phyloP scores from a whole-genome alignment of 2,888 invertebrate species.

The Cryptocephalus moraei region DNA sequence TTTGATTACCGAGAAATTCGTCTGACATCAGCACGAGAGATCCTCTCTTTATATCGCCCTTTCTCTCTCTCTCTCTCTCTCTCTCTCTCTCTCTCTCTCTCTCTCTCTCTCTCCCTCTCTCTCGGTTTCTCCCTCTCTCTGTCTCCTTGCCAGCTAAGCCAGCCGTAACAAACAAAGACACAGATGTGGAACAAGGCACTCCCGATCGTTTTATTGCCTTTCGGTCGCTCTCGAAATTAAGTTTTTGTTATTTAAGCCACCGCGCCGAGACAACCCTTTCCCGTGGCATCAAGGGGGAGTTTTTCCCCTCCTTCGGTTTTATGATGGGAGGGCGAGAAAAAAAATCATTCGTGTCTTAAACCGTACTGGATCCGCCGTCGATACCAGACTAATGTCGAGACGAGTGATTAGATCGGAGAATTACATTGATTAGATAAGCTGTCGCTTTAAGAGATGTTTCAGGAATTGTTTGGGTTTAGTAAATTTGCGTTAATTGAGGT shows the following conservation, averaged over 20 bases:
- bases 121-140: not conserved
- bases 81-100: not conserved
- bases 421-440: too few species aligned
- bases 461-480: too few species aligned
- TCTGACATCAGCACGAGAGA: not conserved
- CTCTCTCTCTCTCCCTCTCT: not conserved
- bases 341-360: too few species aligned
- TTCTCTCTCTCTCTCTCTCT: not conserved
- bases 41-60: not conserved
- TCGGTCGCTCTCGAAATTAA: constrained; percentile 5
- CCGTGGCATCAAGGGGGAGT: too few species aligned
- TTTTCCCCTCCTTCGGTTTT: too few species aligned
- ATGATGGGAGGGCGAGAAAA: too few species aligned
- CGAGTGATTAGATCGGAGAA: too few species aligned
- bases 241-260: constrained; percentile 7
- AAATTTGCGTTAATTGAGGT: too few species aligned
- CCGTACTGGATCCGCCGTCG: too few species aligned
- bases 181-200: constrained; percentile 10
- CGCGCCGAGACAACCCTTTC: not conserved
- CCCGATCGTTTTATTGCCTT: constrained; percentile 12
- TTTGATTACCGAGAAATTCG: constrained; percentile 3
- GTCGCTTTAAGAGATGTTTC: too few species aligned
- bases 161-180: constrained; percentile 9
- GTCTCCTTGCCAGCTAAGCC: not conserved
- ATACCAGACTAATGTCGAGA: too few species aligned